Evolutionary conservation across 35 echinoderm and acorn worm genomes (phyloP), one percentile per base, ranked within the genome.

Genomic region (Strongylocentrotus purpuratus): DNA sequence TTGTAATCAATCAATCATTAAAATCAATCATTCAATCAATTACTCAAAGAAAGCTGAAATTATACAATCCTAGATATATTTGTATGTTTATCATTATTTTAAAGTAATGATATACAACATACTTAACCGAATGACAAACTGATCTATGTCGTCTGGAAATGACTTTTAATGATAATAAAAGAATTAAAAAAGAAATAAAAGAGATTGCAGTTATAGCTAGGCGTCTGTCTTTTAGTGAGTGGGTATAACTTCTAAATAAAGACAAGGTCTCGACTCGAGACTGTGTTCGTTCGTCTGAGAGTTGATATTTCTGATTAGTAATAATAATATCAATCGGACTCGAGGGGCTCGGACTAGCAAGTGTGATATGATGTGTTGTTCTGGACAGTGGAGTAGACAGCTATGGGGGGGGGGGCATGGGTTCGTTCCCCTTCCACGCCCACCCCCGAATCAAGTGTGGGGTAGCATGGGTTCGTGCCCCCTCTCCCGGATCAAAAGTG

Each of bases 261-360:
- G 65, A 78, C 0, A 28, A 28, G 65, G 65, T 78, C 65, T 78
- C 22, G 65, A 78, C 3, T 28, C 20, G 65, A 78, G 65, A 78
- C 65, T 78, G 65, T 22, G 61, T 22, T n/a, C n/a, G n/a, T 41
- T n/a, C 65, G 65, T 89, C 87, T 45, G 33, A 46, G 45, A 89
- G 87, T 89, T 89, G 87, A 46, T 46, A 89, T 89, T 89, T 89
- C 87, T 89, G 87, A 89, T 89, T 89, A 89, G 87, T 46, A 89
- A 89, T 46, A 89, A 89, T 89, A 89, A 89, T 89, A 89, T 89
- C 87, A 89, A 89, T 89, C 45, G 87, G 87, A 89, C 65, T 78
- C 61, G 87, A 89, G 45, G 87, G 87, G 2, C 32, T 89, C 45
- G 87, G 87, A 46, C 87, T 89, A 46, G 87, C 10, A 46, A 46